phyloP scores from a whole-genome alignment of 2,797 vertebrate species.

The Xerus rutilus region DNA sequence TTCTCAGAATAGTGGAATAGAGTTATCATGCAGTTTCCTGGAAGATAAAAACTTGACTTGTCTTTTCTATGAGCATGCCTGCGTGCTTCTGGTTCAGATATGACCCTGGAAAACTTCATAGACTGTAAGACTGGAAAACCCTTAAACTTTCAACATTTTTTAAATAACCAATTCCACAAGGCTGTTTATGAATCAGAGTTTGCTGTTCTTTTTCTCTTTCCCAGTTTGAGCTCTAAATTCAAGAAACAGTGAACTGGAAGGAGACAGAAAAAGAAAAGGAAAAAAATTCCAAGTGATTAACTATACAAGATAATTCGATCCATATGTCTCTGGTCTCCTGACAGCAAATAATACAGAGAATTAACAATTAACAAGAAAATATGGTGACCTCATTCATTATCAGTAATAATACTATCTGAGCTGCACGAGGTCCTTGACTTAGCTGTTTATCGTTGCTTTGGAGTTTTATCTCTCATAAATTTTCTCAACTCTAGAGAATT shows the following conservation, averaged over 20 bases:
- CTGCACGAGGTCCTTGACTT: not conserved
- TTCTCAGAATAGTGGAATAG: slow-evolving; percentile 14
- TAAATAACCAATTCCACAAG: not conserved
- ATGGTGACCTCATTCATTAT: slow-evolving; percentile 56
- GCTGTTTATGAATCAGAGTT: not conserved
- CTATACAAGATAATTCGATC: slow-evolving; percentile 48
- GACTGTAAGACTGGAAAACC: not conserved
- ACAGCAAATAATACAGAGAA: slow-evolving; percentile 67
- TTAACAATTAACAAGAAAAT: slow-evolving; percentile 70
- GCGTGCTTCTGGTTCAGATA: not conserved
- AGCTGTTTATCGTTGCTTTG: slow-evolving; percentile 58
- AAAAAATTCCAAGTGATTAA: slow-evolving; percentile 50
- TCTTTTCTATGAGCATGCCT: not conserved
- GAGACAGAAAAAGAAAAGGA: not conserved
- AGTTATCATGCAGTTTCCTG: not conserved
- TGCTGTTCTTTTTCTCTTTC: not conserved
- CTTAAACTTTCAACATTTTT: slow-evolving; percentile 28
- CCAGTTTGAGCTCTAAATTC: slow-evolving; percentile 30
- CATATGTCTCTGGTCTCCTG: slow-evolving; percentile 62
- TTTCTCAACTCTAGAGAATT: slow-evolving; percentile 59
- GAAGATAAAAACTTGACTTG: slow-evolving; percentile 15
- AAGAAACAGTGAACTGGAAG: not conserved
- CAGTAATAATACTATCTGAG: slow-evolving; percentile 42
- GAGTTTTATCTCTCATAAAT: slow-evolving; percentile 55
- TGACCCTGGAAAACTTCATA: not conserved